Base-by-base conservation (phyloP, 1,140 invertebrate genomes). In the Drosophila littoralis region DNA sequence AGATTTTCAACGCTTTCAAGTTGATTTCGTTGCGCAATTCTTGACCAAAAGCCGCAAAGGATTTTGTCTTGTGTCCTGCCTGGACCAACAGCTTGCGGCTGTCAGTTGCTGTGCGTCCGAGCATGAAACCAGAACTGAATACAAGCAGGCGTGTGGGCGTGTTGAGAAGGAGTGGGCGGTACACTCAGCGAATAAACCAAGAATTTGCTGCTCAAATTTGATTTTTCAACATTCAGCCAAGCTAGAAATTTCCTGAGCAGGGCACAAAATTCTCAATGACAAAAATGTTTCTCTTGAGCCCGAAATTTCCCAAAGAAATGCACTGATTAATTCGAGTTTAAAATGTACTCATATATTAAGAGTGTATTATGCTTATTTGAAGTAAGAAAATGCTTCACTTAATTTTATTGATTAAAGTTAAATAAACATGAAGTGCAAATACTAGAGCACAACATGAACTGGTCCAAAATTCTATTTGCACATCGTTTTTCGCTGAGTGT, bases 1-100 rank as follows among this genome's bases (percentile, higher is more conserved):
- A 45, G 57, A 51, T 58, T 64, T 57, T 38, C 48, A 57, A 43
- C 66, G 75, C 79, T 79, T 86, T 86, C 78, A 86, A 86, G 64
- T 81, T 79, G 79, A 88, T 86, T 76, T 82, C 58, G 71, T 70
- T 82, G 82, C 76, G 75, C 79, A 86, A 79, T 75, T 85, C 83
- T 88, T 88, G 83, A 73, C 76, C 83, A 69, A 79, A 88, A 86
- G 76, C 83, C 81, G 63, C 76, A 83, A 79, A 71, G 67, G 83
- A 88, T 88, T 81, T 88, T 54, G 79, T 50, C 70, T 73, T 50
- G 3, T 51, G 45, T 65, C 38, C 43, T 46, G 67, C 54, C 75
- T 55, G 36, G 42, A 45, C 50, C 48, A 9, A 17, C 51, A 48
- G 40, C 57, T 54, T 60, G 17, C 28, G 50, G 17, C 58, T 57